A percentile compares a stretch with the other conserved stretches of the same genome.
These are phyloP conservation scores for Amazona guildingii DNA, from an alignment of 2,113 vertebrate species.

Conservation along the genomic window DNA sequence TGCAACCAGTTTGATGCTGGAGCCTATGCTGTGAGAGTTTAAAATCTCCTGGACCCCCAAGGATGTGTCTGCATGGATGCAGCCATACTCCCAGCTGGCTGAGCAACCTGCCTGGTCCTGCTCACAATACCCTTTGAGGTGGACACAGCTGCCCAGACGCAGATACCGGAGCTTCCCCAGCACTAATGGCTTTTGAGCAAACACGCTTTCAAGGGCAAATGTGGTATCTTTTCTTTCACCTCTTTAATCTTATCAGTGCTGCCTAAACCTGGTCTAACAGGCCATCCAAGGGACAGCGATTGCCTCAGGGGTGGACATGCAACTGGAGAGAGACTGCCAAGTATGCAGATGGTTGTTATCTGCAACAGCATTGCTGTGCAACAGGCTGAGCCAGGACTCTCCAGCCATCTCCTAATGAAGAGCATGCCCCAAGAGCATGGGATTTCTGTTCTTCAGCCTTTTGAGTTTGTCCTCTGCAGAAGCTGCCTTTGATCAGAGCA, in stretches of 20 bases:
- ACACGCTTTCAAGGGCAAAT: not conserved
- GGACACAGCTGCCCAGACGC: fast-evolving
- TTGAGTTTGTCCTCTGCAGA: not conserved
- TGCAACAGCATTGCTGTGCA: slow-evolving; percentile 34
- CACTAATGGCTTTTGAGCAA: not conserved
- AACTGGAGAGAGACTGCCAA: slow-evolving; percentile 37
- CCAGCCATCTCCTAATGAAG: not conserved
- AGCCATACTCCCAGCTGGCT: not conserved
- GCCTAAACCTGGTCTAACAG: slow-evolving; percentile 49
- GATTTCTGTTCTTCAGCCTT: not conserved
- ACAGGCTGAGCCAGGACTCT: not conserved
- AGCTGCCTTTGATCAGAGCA: slow-evolving; percentile 20
- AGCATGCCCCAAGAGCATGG: not conserved
- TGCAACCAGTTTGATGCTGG: not conserved
- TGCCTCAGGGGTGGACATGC: slow-evolving; percentile 40
- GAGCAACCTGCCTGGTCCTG: not conserved
- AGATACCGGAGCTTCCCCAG: not conserved
- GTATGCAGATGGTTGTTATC: slow-evolving; percentile 62
- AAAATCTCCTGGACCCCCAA: not conserved
- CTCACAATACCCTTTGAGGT: fast-evolving
- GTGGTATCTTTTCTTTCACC: slow-evolving; percentile 36
- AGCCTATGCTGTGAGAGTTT: not conserved
- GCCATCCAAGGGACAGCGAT: slow-evolving; percentile 38
- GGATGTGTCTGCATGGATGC: not conserved
- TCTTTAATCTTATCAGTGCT: slow-evolving; percentile 56